These are phyloP conservation scores for Corella eumyota DNA, from an alignment of 23 tunicate genomes.

Conservation along the genomic window DNA sequence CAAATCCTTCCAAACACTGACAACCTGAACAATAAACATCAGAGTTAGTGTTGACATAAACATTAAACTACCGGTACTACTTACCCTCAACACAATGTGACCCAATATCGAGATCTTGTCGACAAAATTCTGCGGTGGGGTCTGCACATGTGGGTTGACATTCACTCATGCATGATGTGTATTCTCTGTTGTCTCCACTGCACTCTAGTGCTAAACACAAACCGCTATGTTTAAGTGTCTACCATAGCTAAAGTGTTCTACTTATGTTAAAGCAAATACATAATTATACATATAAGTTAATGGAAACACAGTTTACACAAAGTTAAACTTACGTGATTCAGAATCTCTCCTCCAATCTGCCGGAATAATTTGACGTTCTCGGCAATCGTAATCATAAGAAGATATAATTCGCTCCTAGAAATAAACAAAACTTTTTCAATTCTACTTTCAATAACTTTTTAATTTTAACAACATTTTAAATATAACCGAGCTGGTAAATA, in stretches of 20 bases:
- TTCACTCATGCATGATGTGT: conserved; percentile 30
- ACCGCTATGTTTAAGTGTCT: neutral
- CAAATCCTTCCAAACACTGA: conserved; percentile 56
- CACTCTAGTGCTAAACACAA: conserved; percentile 26
- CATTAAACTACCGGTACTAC: neutral
- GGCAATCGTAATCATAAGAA: conserved; percentile 39
- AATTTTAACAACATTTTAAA: neutral
- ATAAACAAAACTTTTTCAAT: neutral
- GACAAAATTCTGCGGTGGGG: conserved; percentile 17
- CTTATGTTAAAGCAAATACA: too few relatives aligned
- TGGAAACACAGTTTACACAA: neutral
- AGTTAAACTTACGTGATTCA: conserved; percentile 15
- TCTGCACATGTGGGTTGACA: conserved; percentile 77
- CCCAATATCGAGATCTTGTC: conserved; percentile 24
- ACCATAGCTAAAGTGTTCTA: neutral
- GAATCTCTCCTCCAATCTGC: conserved; percentile 22
- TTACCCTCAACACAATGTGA: conserved; percentile 56
- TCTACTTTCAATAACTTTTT: neutral
- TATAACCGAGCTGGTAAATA: too few relatives aligned
- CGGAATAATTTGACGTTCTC: conserved; percentile 17
- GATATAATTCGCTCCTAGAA: conserved; percentile 24
- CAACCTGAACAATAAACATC: conserved; percentile 34
- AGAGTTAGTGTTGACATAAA: neutral
- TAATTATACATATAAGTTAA: too few relatives aligned
- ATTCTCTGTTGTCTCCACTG: conserved; percentile 21